phyloP scores from a whole-genome alignment of 2,888 invertebrate species.

The Gisinianus flammeolus region DNA sequence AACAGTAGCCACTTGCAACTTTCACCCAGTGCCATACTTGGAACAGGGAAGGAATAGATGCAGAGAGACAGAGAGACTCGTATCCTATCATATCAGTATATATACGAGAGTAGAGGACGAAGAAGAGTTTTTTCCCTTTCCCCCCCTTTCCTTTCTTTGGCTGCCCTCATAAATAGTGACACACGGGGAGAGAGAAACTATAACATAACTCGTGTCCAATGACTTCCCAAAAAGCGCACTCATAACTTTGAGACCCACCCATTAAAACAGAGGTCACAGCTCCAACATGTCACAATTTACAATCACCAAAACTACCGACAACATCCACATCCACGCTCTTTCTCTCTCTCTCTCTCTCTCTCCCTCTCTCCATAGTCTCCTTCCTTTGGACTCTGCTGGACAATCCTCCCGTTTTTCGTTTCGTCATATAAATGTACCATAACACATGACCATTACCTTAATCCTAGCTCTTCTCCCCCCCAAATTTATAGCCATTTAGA shows the following conservation, averaged over 20 bases:
- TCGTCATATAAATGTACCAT: no score
- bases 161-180: constrained; percentile 9
- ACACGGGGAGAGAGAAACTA: constrained; percentile 5
- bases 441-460: no score
- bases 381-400: no score
- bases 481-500: no score
- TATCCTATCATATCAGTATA: no score
- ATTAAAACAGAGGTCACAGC: constrained; percentile 17
- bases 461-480: no score
- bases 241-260: constrained; percentile 26
- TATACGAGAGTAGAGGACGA: not conserved
- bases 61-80: no score
- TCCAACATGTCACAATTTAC: not conserved
- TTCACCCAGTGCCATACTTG: no score
- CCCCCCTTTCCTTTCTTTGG: not conserved
- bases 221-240: not conserved
- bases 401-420: no score
- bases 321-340: not conserved
- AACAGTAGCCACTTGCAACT: no score
- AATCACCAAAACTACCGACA: not conserved
- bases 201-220: constrained; percentile 8
- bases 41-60: no score
- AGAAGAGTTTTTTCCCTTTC: constrained; percentile 10
- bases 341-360: not conserved
- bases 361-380: not conserved